Evolutionary conservation across 1,140 invertebrate genomes (phyloP).

Genomic region (Bombus confusus): DNA sequence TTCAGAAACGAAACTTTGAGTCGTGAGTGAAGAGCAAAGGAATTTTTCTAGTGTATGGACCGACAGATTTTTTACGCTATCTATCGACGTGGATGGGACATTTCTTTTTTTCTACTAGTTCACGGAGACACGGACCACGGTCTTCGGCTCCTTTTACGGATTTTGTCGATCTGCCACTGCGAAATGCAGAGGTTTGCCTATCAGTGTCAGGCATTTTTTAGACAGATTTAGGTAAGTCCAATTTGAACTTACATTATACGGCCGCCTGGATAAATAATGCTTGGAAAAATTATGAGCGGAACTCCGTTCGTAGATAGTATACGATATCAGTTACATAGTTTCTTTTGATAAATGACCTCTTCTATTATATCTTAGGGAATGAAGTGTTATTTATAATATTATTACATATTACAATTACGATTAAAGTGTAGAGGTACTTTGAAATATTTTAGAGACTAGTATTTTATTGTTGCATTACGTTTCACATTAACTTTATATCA

Average conservation of each 20-base stretch:
- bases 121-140: background rate
- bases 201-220: background rate
- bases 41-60: conserved; percentile 17
- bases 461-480: background rate
- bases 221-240: conserved; percentile 49
- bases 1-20: background rate
- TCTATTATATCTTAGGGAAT: background rate
- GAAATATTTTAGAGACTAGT: background rate
- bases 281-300: background rate
- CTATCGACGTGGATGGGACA: background rate
- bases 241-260: conserved; percentile 23
- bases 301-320: background rate
- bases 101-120: background rate
- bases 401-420: background rate
- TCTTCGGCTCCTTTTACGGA: conserved; percentile 4
- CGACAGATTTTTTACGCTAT: conserved; percentile 1
- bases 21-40: background rate
- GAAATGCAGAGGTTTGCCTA: conserved; percentile 24
- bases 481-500: too few relatives aligned
- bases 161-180: background rate
- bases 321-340: background rate
- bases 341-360: background rate
- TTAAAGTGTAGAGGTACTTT: background rate
- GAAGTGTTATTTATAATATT: background rate
- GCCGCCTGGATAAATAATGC: background rate